Conservation (phyloP, 2,888 invertebrate genomes). For the Oscheius sp. region DNA sequence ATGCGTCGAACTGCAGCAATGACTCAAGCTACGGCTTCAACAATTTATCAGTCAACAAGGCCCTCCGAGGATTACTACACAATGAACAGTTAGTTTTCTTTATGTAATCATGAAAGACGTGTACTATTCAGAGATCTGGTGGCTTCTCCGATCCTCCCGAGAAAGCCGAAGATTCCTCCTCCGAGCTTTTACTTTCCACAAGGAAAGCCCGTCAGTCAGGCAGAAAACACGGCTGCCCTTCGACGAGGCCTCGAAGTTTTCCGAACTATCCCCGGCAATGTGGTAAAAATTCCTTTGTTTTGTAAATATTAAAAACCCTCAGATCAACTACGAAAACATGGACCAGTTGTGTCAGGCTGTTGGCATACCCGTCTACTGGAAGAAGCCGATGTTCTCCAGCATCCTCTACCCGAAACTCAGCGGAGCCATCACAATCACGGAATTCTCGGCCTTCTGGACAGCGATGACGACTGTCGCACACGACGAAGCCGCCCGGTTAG, state of each 20-base stretch:
- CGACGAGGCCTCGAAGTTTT: slow-evolving; percentile 65
- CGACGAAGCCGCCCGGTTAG: slow-evolving; percentile 69
- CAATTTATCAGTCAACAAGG: slow-evolving; percentile 4
- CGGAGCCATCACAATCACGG: slow-evolving; percentile 40
- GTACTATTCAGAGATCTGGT: background rate
- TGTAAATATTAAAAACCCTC: slow-evolving; percentile 23
- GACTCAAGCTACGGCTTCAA: slow-evolving; percentile 1
- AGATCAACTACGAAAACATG: slow-evolving; percentile 62
- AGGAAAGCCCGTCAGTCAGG: slow-evolving; percentile 64
- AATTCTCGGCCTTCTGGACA: slow-evolving; percentile 64
- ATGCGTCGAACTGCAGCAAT: slow-evolving; percentile 16
- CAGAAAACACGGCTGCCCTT: slow-evolving; percentile 66
- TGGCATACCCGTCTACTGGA: slow-evolving; percentile 95
- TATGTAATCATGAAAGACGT: background rate
- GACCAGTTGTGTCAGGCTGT: slow-evolving; percentile 81
- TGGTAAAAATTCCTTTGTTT: slow-evolving; percentile 40
- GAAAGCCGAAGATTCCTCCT: background rate
- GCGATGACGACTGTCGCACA: slow-evolving; percentile 68
- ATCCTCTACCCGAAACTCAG: background rate
- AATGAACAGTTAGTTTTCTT: slow-evolving; percentile 20
- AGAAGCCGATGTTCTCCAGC: slow-evolving; percentile 87
- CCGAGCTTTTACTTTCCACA: slow-evolving; percentile 68
- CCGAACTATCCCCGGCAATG: slow-evolving; percentile 54
- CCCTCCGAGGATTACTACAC: slow-evolving; percentile 8
- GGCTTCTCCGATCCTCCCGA: slow-evolving; percentile 16